Conservation (phyloP, 1,140 invertebrate species). For the Papilio dardanus region DNA sequence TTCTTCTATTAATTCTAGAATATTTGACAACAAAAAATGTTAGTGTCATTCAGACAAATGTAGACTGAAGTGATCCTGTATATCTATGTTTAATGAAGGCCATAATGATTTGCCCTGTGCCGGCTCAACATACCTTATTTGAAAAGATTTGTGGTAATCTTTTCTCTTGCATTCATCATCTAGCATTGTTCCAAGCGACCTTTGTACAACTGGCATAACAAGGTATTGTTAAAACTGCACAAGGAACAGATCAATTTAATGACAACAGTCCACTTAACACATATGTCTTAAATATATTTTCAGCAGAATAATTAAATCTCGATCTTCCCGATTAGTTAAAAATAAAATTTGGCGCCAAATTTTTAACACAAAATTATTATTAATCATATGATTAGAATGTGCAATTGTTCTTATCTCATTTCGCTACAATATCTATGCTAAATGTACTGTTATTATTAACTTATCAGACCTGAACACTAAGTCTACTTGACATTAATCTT, state of each 20-base stretch:
- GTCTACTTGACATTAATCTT: conserved; percentile 86
- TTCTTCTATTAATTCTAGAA: conserved; percentile 62
- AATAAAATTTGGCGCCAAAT: conserved; percentile 15
- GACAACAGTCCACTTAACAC: conserved; percentile 69
- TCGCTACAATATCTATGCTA: conserved; percentile 41
- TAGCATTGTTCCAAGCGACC: conserved; percentile 70
- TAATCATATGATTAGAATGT: conserved; percentile 27
- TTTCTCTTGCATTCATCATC: conserved; percentile 76
- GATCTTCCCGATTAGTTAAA: conserved; percentile 8
- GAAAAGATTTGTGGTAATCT: conserved; percentile 57
- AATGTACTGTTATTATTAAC: conserved; percentile 73
- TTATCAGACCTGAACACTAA: conserved; percentile 48
- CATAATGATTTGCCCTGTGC: conserved; percentile 62
- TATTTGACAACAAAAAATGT: conserved; percentile 72
- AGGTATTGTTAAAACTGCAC: conserved; percentile 71
- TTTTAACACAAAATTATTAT: conserved; percentile 22
- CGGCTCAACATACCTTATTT: conserved; percentile 68
- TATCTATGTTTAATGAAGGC: conserved; percentile 67
- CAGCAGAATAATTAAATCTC: neutral
- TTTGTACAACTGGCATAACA: conserved; percentile 76
- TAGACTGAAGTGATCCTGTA: conserved; percentile 71
- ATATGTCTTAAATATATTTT: conserved; percentile 13
- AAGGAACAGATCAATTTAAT: conserved; percentile 58
- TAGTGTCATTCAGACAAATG: conserved; percentile 67
- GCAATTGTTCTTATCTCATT: conserved; percentile 37